Evolutionary conservation across 2,888 invertebrate species (phyloP).

Genomic region (Autographa pulchrina): DNA sequence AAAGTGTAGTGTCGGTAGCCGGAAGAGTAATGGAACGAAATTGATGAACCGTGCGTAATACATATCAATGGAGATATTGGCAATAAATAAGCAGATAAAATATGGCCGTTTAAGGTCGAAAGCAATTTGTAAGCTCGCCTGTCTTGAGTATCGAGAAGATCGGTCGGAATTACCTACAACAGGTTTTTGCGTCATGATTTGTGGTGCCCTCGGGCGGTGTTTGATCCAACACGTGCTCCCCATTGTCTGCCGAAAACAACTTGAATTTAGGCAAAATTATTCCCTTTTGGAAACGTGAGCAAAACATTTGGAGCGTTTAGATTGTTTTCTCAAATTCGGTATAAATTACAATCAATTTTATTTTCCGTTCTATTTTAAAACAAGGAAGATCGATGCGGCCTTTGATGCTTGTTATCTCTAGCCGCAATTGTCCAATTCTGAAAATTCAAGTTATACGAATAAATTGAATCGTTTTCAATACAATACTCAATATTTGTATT

Average conservation of each 20-base stretch:
- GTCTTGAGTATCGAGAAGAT: conserved; percentile 82
- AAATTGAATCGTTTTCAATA: no score
- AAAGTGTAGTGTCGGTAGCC: conserved; percentile 32
- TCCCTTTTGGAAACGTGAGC: conserved; percentile 67
- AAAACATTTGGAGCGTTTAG: conserved; percentile 33
- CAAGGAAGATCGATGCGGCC: conserved; percentile 13
- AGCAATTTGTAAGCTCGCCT: conserved; percentile 85
- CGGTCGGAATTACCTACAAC: conserved; percentile 85
- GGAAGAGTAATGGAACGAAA: conserved; percentile 50
- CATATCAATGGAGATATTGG: conserved; percentile 72
- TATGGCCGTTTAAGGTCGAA: conserved; percentile 84
- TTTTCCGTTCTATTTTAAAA: conserved; percentile 12
- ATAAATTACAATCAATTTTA: conserved; percentile 13
- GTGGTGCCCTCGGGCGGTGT: conserved; percentile 83
- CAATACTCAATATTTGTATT: no score
- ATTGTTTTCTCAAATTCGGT: conserved; percentile 35
- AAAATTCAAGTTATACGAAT: not conserved
- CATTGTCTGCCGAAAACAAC: conserved; percentile 79
- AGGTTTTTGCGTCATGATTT: conserved; percentile 88
- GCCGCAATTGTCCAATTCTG: not conserved
- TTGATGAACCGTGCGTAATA: conserved; percentile 58
- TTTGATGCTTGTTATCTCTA: not conserved
- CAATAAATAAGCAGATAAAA: conserved; percentile 85
- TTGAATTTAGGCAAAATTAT: conserved; percentile 82
- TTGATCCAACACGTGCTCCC: conserved; percentile 83